Conservation (phyloP, 2,888 invertebrate genomes). For the Ectemnius continuus region DNA sequence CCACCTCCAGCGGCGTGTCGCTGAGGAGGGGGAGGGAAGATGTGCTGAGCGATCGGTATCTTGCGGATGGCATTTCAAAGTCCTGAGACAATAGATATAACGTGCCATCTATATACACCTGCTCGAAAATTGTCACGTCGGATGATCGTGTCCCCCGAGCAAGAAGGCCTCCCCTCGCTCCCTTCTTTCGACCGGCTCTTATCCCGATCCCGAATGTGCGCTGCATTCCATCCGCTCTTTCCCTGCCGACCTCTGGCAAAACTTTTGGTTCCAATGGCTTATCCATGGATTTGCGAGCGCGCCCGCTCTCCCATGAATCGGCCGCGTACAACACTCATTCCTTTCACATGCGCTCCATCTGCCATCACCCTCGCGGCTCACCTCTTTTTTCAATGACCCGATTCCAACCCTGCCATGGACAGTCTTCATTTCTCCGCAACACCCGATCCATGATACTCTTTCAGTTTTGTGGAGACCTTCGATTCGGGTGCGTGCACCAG, state of each 20-base stretch:
- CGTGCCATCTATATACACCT: slow-evolving; percentile 70
- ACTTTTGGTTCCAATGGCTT: slow-evolving; percentile 72
- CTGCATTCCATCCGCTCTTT: slow-evolving; percentile 67
- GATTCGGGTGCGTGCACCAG: not conserved
- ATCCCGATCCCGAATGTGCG: slow-evolving; percentile 52
- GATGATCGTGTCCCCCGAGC: not conserved
- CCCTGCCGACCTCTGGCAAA: slow-evolving; percentile 54
- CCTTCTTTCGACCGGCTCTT: slow-evolving; percentile 37
- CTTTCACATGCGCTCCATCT: slow-evolving; percentile 33
- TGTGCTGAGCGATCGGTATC: slow-evolving; percentile 9
- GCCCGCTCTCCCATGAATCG: slow-evolving; percentile 74
- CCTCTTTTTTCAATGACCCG: slow-evolving; percentile 27
- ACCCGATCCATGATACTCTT: not conserved
- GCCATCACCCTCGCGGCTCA: slow-evolving; percentile 17
- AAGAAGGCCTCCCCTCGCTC: slow-evolving; percentile 17
- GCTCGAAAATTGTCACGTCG: slow-evolving; percentile 73
- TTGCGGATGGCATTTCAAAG: slow-evolving; percentile 4
- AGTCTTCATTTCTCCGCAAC: not conserved
- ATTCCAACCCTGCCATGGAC: not conserved
- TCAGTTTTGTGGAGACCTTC: not conserved
- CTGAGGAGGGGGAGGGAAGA: slow-evolving; percentile 12
- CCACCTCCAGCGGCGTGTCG: not conserved
- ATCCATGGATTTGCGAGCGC: slow-evolving; percentile 74
- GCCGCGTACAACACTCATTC: slow-evolving; percentile 76
- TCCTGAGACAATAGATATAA: slow-evolving; percentile 43